Percentiles rank a stretch among this genome's conserved stretches.
Evolutionary conservation across 2,113 vertebrate genomes (phyloP).

Genomic region (Semnornis frantzii): DNA sequence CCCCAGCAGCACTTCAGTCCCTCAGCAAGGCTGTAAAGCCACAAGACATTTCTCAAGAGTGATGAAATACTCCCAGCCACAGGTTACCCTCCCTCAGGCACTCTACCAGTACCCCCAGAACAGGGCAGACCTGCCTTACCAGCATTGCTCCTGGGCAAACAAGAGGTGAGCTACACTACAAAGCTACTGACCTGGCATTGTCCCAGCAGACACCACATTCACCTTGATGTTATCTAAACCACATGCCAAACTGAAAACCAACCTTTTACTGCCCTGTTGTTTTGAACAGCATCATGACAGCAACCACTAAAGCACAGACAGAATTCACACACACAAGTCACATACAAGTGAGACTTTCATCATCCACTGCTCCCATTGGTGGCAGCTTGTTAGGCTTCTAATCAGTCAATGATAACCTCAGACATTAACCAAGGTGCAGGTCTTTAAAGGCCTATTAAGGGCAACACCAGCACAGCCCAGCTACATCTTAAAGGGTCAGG

Average conservation of each 20-base stretch:
- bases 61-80: not conserved
- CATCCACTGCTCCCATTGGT: not conserved
- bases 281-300: not conserved
- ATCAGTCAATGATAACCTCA: not conserved
- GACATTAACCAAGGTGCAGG: not conserved
- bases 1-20: not conserved
- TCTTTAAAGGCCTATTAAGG: not conserved
- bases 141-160: not conserved
- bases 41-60: not conserved
- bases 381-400: not conserved
- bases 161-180: conserved; percentile 4
- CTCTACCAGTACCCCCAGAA: too few relatives aligned
- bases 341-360: not conserved
- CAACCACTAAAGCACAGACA: not conserved
- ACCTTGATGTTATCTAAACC: not conserved
- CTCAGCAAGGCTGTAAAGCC: not conserved
- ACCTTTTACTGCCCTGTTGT: not conserved
- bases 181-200: not conserved
- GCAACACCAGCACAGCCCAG: not conserved
- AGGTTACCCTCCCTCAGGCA: not conserved
- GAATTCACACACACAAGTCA: not conserved
- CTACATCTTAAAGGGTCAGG: not conserved
- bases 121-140: not conserved
- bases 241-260: not conserved
- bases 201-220: not conserved